These are phyloP conservation scores for Leptopilina boulardi DNA, from an alignment of 1,140 invertebrate species.

Conservation along the genomic window DNA sequence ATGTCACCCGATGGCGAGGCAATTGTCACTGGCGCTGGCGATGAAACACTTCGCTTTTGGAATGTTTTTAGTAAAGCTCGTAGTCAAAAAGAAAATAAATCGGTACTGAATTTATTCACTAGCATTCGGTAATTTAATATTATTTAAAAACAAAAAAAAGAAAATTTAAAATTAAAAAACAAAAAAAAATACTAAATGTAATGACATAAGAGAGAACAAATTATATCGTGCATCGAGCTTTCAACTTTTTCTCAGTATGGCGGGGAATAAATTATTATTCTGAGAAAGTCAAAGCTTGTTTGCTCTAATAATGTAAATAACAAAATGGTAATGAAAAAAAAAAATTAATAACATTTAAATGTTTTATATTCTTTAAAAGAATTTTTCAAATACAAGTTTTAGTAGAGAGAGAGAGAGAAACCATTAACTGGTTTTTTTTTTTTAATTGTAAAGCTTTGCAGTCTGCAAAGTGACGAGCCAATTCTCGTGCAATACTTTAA, in stretches of 20 bases:
- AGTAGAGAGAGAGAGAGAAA: not conserved
- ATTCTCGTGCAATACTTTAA: conserved; percentile 63
- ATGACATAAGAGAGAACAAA: conserved; percentile 2
- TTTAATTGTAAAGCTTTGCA: conserved; percentile 40
- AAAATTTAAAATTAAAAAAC: too few relatives aligned
- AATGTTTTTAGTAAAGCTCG: conserved; percentile 99
- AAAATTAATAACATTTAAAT: not conserved
- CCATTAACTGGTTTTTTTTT: not conserved
- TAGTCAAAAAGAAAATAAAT: conserved; percentile 96
- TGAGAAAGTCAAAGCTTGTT: not conserved
- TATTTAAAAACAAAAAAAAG: too few relatives aligned
- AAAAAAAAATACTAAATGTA: not conserved
- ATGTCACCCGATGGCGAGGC: conserved; percentile 99
- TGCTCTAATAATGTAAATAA: conserved; percentile 28
- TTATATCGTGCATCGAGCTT: not conserved
- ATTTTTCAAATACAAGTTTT: conserved; percentile 15
- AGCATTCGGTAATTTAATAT: conserved; percentile 83
- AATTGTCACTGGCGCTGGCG: conserved; percentile 99
- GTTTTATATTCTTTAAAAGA: conserved; percentile 33
- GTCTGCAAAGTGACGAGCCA: conserved; percentile 53
- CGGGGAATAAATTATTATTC: conserved; percentile 30
- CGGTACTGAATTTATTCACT: conserved; percentile 97
- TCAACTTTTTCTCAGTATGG: not conserved
- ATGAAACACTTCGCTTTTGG: conserved; percentile 99
- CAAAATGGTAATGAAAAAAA: conserved; percentile 22